These are phyloP conservation scores for Phataginus tetradactyla DNA, from an alignment of 2,797 vertebrate species.

Conservation along the genomic window DNA sequence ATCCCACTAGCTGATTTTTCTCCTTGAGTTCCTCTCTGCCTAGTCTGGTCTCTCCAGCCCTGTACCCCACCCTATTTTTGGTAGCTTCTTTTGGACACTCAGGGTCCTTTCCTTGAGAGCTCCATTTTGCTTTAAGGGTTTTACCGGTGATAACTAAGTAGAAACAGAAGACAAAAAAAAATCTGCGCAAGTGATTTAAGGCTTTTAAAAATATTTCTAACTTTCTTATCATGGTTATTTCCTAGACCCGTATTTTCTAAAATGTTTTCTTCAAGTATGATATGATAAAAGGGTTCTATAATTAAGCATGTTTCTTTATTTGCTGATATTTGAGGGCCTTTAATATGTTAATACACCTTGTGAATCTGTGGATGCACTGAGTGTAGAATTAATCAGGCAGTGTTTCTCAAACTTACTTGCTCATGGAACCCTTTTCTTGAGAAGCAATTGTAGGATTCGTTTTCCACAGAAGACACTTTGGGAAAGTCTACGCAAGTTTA, in stretches of 20 bases:
- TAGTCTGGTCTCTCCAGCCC: neutral
- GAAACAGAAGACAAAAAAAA: conserved; percentile 12
- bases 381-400: neutral
- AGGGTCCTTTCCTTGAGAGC: conserved; percentile 26
- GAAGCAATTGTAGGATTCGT: neutral
- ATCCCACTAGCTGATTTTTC: conserved; percentile 53
- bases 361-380: neutral
- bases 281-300: conserved; percentile 7
- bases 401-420: conserved; percentile 48
- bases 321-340: neutral
- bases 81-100: neutral
- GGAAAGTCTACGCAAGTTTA: neutral
- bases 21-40: conserved; percentile 48
- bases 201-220: conserved; percentile 40
- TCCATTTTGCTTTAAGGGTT: conserved; percentile 41
- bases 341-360: conserved; percentile 3
- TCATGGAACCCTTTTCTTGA: neutral
- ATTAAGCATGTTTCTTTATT: conserved; percentile 42
- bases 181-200: conserved; percentile 27
- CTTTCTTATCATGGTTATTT: conserved; percentile 49
- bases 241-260: neutral
- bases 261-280: neutral
- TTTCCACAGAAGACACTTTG: conserved; percentile 3
- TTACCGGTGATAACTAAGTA: conserved; percentile 19
- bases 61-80: neutral